A percentile compares a stretch with the other conserved stretches of the same genome.
Conservation (phyloP, 53 echinoderm and acorn worm species). For the Pentamera pediparva region DNA sequence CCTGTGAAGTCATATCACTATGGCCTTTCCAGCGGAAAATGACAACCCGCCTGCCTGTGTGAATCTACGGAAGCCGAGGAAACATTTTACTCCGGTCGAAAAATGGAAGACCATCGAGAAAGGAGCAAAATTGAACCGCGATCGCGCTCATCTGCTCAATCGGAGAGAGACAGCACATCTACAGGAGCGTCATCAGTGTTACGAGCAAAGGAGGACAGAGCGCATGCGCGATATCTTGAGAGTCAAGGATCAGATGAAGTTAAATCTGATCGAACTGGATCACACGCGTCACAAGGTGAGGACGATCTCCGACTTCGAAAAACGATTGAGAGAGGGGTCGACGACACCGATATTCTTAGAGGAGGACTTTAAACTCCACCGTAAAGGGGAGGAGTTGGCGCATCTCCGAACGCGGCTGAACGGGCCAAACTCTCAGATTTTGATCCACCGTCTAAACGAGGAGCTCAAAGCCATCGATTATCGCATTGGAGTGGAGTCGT, state of each 20-base stretch:
- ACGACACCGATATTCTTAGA: constrained; percentile 45
- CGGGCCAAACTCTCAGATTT: constrained; percentile 51
- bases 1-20: too few relatives aligned
- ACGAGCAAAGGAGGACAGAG: constrained; percentile 26
- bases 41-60: too few relatives aligned
- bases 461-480: constrained; percentile 55
- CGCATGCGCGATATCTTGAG: constrained; percentile 46
- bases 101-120: constrained; percentile 34
- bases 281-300: constrained; percentile 30
- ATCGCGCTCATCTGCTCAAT: constrained; percentile 42
- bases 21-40: too few relatives aligned
- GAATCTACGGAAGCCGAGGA: constrained; percentile 34
- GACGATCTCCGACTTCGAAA: constrained; percentile 48
- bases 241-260: constrained; percentile 48
- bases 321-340: constrained; percentile 43
- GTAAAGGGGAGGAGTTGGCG: constrained; percentile 46
- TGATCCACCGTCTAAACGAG: constrained; percentile 43
- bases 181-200: constrained; percentile 38
- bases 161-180: constrained; percentile 41
- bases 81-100: constrained; percentile 40
- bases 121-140: constrained; percentile 17
- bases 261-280: constrained; percentile 45
- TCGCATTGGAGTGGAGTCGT: not conserved
- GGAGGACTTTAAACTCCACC: constrained; percentile 41
- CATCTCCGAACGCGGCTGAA: constrained; percentile 32